These are phyloP conservation scores for Equus quagga DNA, from an alignment of 2,113 vertebrate genomes.

Conservation along the genomic window DNA sequence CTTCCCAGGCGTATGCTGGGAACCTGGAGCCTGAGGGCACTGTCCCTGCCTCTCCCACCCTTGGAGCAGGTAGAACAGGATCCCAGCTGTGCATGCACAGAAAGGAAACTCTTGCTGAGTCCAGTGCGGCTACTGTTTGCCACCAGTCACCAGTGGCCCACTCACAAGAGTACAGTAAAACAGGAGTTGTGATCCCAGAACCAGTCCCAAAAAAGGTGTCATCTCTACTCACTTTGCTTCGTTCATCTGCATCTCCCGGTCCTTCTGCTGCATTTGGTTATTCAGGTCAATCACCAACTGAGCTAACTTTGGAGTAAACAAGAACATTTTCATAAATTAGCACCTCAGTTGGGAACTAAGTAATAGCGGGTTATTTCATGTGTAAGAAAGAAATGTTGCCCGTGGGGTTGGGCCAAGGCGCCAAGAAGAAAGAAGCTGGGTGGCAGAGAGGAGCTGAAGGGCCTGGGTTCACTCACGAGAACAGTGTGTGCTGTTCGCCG, in stretches of 20 bases:
- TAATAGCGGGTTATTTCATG: not conserved
- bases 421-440: not conserved
- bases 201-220: rapidly evolving
- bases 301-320: slow-evolving; percentile 90
- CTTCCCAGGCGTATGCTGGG: not conserved
- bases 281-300: slow-evolving; percentile 98
- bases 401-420: not conserved
- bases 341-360: not conserved
- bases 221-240: slow-evolving; percentile 93
- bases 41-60: not conserved
- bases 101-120: not conserved
- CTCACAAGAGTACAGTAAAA: rapidly evolving
- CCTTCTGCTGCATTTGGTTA: slow-evolving; percentile 97
- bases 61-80: not conserved
- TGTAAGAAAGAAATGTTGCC: not conserved
- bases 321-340: not conserved
- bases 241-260: slow-evolving; percentile 96
- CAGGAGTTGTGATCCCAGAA: not conserved
- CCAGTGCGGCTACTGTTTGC: not conserved
- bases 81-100: not conserved
- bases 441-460: not conserved
- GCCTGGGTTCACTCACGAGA: rapidly evolving
- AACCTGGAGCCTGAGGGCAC: not conserved
- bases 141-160: not conserved
- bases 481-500: not conserved